Percentiles rank a stretch among this genome's conserved stretches.
phyloP scores from a whole-genome alignment of 2,797 vertebrate species.

The Eulemur rubriventer region DNA sequence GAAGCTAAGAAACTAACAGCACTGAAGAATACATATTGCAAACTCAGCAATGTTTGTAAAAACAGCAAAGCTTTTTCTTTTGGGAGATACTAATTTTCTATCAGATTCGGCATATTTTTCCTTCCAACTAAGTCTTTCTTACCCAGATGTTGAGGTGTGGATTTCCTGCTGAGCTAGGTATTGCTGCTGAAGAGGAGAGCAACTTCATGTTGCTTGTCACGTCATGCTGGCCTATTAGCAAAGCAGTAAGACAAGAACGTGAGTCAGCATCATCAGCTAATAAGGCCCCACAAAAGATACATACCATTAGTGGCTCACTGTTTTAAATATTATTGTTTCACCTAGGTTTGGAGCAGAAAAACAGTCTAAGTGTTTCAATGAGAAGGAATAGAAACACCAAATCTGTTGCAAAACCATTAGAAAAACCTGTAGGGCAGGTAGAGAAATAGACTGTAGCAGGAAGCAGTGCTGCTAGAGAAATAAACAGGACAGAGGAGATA shows the following conservation, averaged over 20 bases:
- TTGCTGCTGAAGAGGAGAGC: neutral
- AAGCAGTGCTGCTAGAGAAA: neutral
- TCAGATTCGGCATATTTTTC: neutral
- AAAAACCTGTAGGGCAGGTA: neutral
- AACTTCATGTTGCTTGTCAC: neutral
- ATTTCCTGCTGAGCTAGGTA: neutral
- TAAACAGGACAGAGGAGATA: neutral
- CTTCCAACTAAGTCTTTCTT: neutral
- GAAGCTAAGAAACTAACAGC: neutral
- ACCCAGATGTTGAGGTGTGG: too few relatives aligned
- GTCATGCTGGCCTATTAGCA: neutral
- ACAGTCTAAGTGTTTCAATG: neutral
- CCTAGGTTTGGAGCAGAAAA: neutral
- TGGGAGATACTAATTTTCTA: neutral
- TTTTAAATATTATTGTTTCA: constrained; percentile 23
- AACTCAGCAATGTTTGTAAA: neutral
- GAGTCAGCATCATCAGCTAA: neutral
- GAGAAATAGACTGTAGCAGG: neutral
- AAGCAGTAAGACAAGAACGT: neutral
- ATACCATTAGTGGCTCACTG: neutral
- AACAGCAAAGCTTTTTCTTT: neutral
- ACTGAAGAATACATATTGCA: neutral
- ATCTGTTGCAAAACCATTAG: neutral
- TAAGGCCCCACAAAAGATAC: neutral
- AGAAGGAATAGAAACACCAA: neutral